phyloP scores from a whole-genome alignment of 2,797 vertebrate species.

The Gambusia yucatana region DNA sequence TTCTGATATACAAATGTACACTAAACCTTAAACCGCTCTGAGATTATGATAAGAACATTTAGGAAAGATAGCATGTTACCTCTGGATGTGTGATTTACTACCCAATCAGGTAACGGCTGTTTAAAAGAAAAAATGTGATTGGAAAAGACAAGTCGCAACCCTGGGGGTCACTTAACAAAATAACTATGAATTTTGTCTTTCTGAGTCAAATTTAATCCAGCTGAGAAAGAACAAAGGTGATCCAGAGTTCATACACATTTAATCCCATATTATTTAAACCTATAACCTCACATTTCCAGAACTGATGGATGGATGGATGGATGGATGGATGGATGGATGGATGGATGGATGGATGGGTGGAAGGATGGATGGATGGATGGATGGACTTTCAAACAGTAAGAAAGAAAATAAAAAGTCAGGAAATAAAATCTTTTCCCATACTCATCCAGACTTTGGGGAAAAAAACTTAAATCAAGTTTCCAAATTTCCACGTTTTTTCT shows the following conservation, averaged over 20 bases:
- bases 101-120: background rate
- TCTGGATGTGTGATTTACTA: background rate
- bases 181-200: background rate
- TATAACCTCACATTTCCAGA: background rate
- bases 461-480: background rate
- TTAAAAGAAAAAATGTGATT: background rate
- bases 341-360: background rate
- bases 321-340: background rate
- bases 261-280: background rate
- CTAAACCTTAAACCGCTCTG: constrained; percentile 26
- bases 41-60: background rate
- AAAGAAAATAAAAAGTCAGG: background rate
- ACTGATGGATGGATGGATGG: background rate
- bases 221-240: background rate
- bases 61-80: background rate
- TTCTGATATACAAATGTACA: constrained; percentile 27
- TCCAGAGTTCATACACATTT: background rate
- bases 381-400: background rate
- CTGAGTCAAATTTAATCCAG: background rate
- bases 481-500: background rate
- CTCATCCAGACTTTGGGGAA: background rate
- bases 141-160: background rate
- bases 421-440: background rate
- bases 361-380: background rate
- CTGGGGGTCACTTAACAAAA: background rate